A percentile compares a stretch with the other conserved stretches of the same genome.
Conservation (phyloP, 2,888 invertebrate genomes). For the Hoplodrina blanda region DNA sequence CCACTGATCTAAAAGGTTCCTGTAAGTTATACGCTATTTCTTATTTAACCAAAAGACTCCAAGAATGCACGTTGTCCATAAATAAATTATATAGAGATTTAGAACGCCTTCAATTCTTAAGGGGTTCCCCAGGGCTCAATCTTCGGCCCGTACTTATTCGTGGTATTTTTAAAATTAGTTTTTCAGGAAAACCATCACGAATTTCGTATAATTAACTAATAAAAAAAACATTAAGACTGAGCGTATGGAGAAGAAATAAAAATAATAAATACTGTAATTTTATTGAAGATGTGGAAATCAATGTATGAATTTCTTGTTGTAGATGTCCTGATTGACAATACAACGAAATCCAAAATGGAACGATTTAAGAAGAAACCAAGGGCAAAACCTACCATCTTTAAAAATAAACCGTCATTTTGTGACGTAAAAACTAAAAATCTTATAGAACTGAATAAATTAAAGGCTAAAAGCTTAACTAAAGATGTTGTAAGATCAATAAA, state of each 20-base stretch:
- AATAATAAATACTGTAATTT: constrained; percentile 7
- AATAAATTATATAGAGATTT: background rate
- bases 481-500: background rate
- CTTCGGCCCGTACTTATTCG: background rate
- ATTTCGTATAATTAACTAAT: too few relatives aligned
- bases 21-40: background rate
- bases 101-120: background rate
- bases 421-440: constrained; percentile 43
- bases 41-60: background rate
- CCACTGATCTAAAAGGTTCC: background rate
- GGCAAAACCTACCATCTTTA: constrained; percentile 50
- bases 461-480: constrained; percentile 28
- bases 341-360: constrained; percentile 54
- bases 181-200: background rate
- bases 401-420: constrained; percentile 21
- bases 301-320: constrained; percentile 64
- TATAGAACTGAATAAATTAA: constrained; percentile 37
- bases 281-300: constrained; percentile 45
- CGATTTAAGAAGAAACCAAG: constrained; percentile 30
- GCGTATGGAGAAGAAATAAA: background rate
- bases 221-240: background rate
- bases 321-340: constrained; percentile 64
- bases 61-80: background rate
- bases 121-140: constrained; percentile 3
- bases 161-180: too few relatives aligned